A percentile compares a stretch with the other conserved stretches of the same genome.
These are phyloP conservation scores for Erebia epiphron DNA, from an alignment of 2,888 invertebrate genomes.

Conservation along the genomic window DNA sequence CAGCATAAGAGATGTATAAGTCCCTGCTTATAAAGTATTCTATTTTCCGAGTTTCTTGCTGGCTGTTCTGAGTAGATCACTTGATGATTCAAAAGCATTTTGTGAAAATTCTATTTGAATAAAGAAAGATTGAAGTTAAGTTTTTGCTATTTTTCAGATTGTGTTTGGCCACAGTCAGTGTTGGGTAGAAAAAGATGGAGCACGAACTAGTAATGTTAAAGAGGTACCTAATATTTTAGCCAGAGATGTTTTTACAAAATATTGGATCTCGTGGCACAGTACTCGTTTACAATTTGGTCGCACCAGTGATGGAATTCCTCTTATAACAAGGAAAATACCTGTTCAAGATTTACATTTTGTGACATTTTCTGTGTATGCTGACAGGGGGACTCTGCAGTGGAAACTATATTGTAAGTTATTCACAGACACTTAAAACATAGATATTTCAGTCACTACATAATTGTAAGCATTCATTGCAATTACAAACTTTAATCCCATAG, in stretches of 20 bases:
- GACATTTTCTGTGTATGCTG: slow-evolving; percentile 40
- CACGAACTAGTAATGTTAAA: slow-evolving; percentile 6
- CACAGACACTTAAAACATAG: not conserved
- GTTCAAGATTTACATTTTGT: slow-evolving; percentile 48
- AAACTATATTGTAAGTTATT: slow-evolving; percentile 56
- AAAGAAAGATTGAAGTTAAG: not conserved
- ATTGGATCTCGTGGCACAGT: slow-evolving; percentile 78
- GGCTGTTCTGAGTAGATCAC: too few species aligned
- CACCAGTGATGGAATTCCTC: slow-evolving; percentile 57
- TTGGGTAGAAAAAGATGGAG: slow-evolving; percentile 24
- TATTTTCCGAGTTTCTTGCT: too few species aligned
- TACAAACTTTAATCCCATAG: too few species aligned
- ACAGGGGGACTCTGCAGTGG: slow-evolving; percentile 42
- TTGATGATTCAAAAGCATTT: too few species aligned
- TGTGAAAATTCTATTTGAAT: too few species aligned
- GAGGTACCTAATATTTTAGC: slow-evolving; percentile 59
- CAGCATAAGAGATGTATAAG: too few species aligned
- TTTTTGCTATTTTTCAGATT: slow-evolving; percentile 23
- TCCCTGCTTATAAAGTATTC: too few species aligned
- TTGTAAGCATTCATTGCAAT: too few species aligned
- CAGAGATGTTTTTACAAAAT: slow-evolving; percentile 66
- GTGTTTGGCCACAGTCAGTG: slow-evolving; percentile 26
- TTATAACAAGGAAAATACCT: slow-evolving; percentile 43
- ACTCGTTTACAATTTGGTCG: slow-evolving; percentile 65
- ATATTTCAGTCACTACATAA: not conserved